phyloP scores from a whole-genome alignment of 2,113 vertebrate species.

The Diphyllodes magnificus region DNA sequence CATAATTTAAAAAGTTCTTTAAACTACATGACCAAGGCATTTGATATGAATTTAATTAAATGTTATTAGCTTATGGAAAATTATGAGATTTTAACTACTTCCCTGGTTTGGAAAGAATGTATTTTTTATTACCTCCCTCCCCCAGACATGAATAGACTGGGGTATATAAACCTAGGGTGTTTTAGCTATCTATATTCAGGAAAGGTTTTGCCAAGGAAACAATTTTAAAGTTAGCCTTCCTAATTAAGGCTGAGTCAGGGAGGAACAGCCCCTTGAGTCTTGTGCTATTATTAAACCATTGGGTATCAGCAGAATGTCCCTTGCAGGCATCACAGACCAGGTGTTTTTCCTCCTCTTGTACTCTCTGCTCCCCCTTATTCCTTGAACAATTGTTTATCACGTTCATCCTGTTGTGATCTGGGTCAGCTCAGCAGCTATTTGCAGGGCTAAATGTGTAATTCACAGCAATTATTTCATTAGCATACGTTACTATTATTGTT shows the following conservation, averaged over 20 bases:
- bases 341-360: background rate
- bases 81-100: background rate
- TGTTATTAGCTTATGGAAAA: background rate
- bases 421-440: background rate
- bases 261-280: background rate
- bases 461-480: background rate
- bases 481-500: background rate
- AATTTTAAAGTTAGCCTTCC: background rate
- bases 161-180: background rate
- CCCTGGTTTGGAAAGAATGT: background rate
- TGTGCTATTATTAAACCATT: background rate
- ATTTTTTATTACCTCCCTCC: background rate
- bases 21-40: background rate
- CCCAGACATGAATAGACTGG: background rate
- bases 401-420: background rate
- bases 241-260: background rate
- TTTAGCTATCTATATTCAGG: background rate
- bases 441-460: background rate
- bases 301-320: background rate
- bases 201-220: background rate
- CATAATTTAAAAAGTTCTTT: background rate
- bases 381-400: background rate
- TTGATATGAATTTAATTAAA: background rate
- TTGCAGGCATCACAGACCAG: background rate
- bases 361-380: background rate